Base-by-base conservation (phyloP, 2,797 vertebrate species). In the Microcaecilia unicolor region DNA sequence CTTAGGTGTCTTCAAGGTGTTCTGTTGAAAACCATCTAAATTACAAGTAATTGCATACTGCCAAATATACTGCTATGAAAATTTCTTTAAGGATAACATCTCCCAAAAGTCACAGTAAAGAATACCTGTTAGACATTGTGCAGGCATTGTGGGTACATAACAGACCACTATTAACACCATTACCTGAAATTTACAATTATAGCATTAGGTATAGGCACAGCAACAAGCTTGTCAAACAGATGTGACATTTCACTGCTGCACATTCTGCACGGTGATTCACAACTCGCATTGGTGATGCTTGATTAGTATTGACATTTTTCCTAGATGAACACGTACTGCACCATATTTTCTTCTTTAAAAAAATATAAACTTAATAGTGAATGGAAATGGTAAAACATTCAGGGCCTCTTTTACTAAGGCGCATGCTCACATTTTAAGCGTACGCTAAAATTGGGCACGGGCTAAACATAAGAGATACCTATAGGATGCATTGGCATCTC, bases 21-120 rank as follows among this genome's bases (percentile, higher is more conserved):
- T 7, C 27, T 15, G n/a, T 31, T 18, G 32, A 50, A 42, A 37
- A n/a, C n/a, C 45, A 30, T 5, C 17, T 18, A 54, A 44, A 47
- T 41, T 17, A 39, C 12, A 3, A 45, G 15, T 41, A 25, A 46
- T n/a, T n/a, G n/a, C 30, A 6, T 22, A 45, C 13, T 8, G 2
- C 15, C 41, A 28, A 15, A 12, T 18, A 34, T 25, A 21, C 28
- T 22, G 31, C 1, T 33, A n/a, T 6, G 42, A 19, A 28, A 36
- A 43, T n/a, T n/a, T 1, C 3, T 15, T 39, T 5, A 8, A 39
- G 42, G 31, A 24, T 41, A 6, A 29, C 4, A 22, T 3, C 1
- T 15, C 19, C 4, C 23, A 25, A 39, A 44, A 28, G 8, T 25
- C 3, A 30, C 24, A 45, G 41, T 36, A 32, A 44, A 36, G n/a